Evolutionary conservation across 2,113 vertebrate genomes (phyloP), one percentile per base, ranked within the genome.

Genomic region (Rana temporaria): DNA sequence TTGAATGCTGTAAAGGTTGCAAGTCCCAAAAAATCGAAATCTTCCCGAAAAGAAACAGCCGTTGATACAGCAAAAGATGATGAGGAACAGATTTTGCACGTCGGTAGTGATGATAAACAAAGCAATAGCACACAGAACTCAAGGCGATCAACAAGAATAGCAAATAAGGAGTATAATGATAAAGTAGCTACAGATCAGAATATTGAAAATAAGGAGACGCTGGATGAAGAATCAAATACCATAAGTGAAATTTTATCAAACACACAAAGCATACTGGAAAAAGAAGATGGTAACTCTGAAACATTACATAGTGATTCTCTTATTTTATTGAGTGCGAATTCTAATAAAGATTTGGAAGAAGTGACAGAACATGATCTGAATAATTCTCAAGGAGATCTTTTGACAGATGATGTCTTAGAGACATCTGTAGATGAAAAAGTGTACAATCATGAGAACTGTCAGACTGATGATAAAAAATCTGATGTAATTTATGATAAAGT

Each of bases 1-100:
- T 91, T 90, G 0, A 94, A 87, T 88, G 74, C 91, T 85, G 94
- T 91, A 80, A 89, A 89, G 75, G 89, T 88, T 86, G 93, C 55
- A 60, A 88, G 92, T 59, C 89, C 83, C 84, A 74, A 86, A 90
- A 92, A 95, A 92, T 12, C 52, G 1, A 76, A 12, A 56, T 60
- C 22, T 30, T 76, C 72, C 18, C 26, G 22, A 48, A 59, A 68
- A 57, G 81, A 60, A 34, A 34, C 6, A 19, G 32, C 14, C 18
- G 19, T 3, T 65, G 68, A 70, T 59, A 38, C 69, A 56, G 20
- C 15, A 18, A 65, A 79, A n/a, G 52, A 72, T 7, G 92, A 92
- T 7, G 92, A 92, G 87, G 83, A 92, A 88, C 83, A 89, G 88
- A 77, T 75, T 81, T 59, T 84, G 15, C 83, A 0, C 48, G 79